Conservation (phyloP, 2,888 invertebrate genomes). For the Melinaea menophilus region DNA sequence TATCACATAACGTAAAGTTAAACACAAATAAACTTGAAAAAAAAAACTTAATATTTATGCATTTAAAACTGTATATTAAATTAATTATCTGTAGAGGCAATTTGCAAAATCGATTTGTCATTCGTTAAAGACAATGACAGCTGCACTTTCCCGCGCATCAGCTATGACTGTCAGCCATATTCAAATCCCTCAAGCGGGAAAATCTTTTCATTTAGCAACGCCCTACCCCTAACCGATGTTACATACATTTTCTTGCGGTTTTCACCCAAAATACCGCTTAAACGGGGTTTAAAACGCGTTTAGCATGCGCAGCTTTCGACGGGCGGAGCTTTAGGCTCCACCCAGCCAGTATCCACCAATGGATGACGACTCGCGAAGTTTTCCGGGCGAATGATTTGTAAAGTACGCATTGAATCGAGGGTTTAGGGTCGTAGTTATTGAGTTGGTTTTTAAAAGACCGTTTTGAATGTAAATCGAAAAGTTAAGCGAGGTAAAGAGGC, state of each 20-base stretch:
- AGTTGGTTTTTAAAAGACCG: constrained; percentile 75
- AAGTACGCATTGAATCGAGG: constrained; percentile 66
- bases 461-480: constrained; percentile 78
- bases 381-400: constrained; percentile 60
- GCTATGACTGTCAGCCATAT: constrained; percentile 67
- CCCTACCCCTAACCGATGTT: constrained; percentile 70
- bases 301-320: constrained; percentile 66
- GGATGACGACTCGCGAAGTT: constrained; percentile 43
- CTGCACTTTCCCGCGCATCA: constrained; percentile 67
- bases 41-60: no score
- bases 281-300: constrained; percentile 73
- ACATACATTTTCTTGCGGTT: constrained; percentile 76
- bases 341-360: constrained; percentile 53
- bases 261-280: constrained; percentile 76
- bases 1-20: neutral
- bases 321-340: constrained; percentile 56
- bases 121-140: constrained; percentile 37
- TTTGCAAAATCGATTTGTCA: constrained; percentile 25
- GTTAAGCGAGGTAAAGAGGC: constrained; percentile 73
- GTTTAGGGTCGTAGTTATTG: constrained; percentile 67
- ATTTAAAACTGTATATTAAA: no score
- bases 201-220: constrained; percentile 73
- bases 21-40: no score
- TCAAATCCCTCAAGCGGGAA: constrained; percentile 69
- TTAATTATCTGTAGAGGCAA: constrained; percentile 17